Evolutionary conservation across 2,797 vertebrate species (phyloP).

Genomic region (Spondyliosoma cantharus): DNA sequence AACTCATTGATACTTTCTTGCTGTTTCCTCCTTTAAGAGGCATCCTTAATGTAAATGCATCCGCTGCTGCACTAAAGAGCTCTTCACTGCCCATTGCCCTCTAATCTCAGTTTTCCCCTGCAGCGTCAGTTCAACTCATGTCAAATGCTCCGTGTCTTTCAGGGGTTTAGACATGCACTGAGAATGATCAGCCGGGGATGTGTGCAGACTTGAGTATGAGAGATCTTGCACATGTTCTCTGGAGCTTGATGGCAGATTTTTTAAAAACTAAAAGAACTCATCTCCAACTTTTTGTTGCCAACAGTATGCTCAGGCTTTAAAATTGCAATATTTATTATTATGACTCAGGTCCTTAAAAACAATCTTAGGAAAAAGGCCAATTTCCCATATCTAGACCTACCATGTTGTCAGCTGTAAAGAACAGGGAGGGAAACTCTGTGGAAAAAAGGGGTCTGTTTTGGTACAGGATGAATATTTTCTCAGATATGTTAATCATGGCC

Average conservation of each 20-base stretch:
- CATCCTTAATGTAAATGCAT: slow-evolving; percentile 7
- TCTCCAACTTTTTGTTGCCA: slow-evolving; percentile 3
- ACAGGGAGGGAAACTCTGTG: slow-evolving; percentile 21
- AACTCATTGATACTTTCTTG: slow-evolving; percentile 5
- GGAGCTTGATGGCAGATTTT: slow-evolving; percentile 20
- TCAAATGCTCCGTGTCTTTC: slow-evolving; percentile 24
- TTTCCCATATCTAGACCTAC: slow-evolving; percentile 47
- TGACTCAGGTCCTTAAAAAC: slow-evolving; percentile 4
- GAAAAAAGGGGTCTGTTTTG: slow-evolving; percentile 21
- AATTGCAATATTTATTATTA: slow-evolving; percentile 35
- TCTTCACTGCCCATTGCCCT: not conserved
- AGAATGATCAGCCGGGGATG: slow-evolving; percentile 19
- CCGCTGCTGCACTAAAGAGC: slow-evolving; percentile 5
- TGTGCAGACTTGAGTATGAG: slow-evolving; percentile 25
- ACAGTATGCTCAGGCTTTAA: slow-evolving; percentile 4
- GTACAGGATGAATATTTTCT: slow-evolving; percentile 36
- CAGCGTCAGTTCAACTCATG: slow-evolving; percentile 14
- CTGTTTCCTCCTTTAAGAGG: not conserved
- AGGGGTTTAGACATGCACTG: slow-evolving; percentile 21
- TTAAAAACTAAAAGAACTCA: slow-evolving; percentile 18
- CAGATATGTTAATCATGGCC: slow-evolving; percentile 45
- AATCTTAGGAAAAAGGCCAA: slow-evolving; percentile 23
- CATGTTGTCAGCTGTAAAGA: slow-evolving; percentile 11
- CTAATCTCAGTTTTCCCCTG: slow-evolving; percentile 10
- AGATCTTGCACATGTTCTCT: slow-evolving; percentile 31